These are phyloP conservation scores for Neolamprologus toae DNA, from an alignment of 2,113 vertebrate genomes.

Conservation along the genomic window DNA sequence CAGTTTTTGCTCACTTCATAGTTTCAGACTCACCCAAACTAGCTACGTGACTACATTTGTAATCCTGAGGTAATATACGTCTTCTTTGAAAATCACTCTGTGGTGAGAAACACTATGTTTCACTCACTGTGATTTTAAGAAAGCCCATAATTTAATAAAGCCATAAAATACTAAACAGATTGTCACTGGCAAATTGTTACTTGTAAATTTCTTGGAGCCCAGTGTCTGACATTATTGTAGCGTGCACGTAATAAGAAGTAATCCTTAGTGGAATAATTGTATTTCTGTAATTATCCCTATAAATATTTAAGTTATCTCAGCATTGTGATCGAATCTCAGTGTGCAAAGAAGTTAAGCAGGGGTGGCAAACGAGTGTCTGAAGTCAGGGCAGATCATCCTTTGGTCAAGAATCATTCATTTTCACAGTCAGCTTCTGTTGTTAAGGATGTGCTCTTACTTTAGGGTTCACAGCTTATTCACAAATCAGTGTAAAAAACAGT, in stretches of 20 bases:
- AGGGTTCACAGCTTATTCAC: background rate
- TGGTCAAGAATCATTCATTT: background rate
- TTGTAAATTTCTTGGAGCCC: background rate
- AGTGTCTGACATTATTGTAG: background rate
- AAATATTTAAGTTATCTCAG: background rate
- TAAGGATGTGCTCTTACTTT: background rate
- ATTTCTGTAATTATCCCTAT: background rate
- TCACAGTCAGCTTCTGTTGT: background rate
- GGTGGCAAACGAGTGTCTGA: background rate
- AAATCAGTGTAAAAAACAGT: background rate
- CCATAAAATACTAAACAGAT: background rate
- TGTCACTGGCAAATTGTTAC: background rate
- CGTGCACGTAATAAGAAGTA: fast-evolving
- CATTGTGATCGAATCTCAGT: background rate
- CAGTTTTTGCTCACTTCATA: background rate
- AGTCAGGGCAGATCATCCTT: background rate
- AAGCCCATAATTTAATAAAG: background rate
- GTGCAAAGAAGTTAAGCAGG: background rate
- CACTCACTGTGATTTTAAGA: background rate
- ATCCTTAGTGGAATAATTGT: background rate
- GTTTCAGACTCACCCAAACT: background rate
- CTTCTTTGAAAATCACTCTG: background rate
- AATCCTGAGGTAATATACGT: background rate
- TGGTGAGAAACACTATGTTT: background rate
- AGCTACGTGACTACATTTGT: background rate